Percentiles rank a stretch among this genome's conserved stretches.
These are phyloP conservation scores for Lasaia peninsularis DNA, from an alignment of 1,140 invertebrate species.

Conservation along the genomic window DNA sequence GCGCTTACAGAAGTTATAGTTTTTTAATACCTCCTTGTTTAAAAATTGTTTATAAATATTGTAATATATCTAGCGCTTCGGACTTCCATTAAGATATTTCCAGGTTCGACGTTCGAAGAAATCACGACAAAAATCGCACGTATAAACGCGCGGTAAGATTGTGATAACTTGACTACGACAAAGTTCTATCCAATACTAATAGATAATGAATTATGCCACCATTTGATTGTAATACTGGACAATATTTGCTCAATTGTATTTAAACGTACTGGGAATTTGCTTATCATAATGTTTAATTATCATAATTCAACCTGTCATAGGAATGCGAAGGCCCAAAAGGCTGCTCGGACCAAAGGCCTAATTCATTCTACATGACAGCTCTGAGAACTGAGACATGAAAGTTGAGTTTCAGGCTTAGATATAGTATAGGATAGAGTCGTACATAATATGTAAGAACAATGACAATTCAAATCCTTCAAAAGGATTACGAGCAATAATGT, in stretches of 20 bases:
- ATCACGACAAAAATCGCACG: no score
- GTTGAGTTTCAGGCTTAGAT: neutral
- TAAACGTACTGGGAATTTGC: neutral
- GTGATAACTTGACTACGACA: no score
- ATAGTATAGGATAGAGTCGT: neutral
- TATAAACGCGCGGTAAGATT: no score
- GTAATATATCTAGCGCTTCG: no score
- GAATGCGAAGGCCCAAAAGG: conserved; percentile 42
- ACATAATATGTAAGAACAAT: conserved; percentile 11
- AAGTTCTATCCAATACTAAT: neutral
- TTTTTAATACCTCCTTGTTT: neutral
- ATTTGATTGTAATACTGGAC: neutral
- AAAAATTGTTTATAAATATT: no score
- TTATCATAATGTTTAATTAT: conserved; percentile 21
- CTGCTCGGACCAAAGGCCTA: conserved; percentile 37
- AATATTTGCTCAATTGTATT: conserved; percentile 1
- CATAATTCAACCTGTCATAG: conserved; percentile 34
- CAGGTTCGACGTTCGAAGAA: no score
- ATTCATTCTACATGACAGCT: conserved; percentile 48
- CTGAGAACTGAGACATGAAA: conserved; percentile 37
- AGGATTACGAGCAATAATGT: no score
- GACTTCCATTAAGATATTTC: no score
- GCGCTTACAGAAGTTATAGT: neutral
- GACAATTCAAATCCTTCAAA: no score
- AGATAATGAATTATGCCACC: neutral